A percentile compares a stretch with the other conserved stretches of the same genome.
These are phyloP conservation scores for Sisyra nigra DNA, from an alignment of 2,888 invertebrate species.

Conservation along the genomic window DNA sequence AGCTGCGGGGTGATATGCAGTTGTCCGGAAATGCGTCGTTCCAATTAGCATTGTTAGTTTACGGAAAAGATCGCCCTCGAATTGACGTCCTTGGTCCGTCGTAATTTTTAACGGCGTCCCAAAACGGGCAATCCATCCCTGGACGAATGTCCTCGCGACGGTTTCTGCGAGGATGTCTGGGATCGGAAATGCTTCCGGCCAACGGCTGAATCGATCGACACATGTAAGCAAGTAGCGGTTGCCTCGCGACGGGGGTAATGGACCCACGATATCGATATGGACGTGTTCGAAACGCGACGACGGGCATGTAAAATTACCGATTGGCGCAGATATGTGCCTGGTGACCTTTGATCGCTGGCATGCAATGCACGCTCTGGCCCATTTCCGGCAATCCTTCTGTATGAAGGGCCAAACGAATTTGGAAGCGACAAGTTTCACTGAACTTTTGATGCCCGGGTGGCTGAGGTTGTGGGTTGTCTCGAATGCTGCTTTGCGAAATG, in stretches of 20 bases:
- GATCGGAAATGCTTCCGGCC: constrained; percentile 16
- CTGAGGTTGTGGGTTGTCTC: constrained; percentile 12
- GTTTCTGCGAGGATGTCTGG: constrained; percentile 15
- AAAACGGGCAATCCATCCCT: constrained; percentile 15
- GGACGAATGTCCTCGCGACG: constrained; percentile 14
- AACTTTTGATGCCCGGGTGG: constrained; percentile 13
- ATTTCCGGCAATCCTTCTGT: constrained; percentile 9
- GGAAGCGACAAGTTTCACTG: constrained; percentile 8
- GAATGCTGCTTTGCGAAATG: constrained; percentile 13
- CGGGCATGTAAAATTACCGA: neutral
- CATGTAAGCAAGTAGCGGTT: constrained; percentile 8
- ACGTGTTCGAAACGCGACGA: constrained; percentile 10
- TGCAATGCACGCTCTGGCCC: constrained; percentile 12
- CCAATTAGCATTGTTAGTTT: constrained; percentile 11
- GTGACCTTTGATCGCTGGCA: constrained; percentile 14
- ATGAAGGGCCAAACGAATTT: constrained; percentile 15
- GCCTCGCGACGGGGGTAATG: constrained; percentile 4
- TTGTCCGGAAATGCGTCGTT: constrained; percentile 11
- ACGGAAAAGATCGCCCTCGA: constrained; percentile 13
- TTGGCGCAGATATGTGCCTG: constrained; percentile 10
- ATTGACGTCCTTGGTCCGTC: constrained; percentile 15
- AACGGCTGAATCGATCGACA: constrained; percentile 14
- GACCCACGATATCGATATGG: constrained; percentile 4
- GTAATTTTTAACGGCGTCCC: constrained; percentile 13
- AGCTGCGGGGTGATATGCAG: constrained; percentile 14